Evolutionary conservation across 2,797 vertebrate genomes (phyloP), one percentile per base, ranked within the genome.

Genomic region (Sebastes iracundus): DNA sequence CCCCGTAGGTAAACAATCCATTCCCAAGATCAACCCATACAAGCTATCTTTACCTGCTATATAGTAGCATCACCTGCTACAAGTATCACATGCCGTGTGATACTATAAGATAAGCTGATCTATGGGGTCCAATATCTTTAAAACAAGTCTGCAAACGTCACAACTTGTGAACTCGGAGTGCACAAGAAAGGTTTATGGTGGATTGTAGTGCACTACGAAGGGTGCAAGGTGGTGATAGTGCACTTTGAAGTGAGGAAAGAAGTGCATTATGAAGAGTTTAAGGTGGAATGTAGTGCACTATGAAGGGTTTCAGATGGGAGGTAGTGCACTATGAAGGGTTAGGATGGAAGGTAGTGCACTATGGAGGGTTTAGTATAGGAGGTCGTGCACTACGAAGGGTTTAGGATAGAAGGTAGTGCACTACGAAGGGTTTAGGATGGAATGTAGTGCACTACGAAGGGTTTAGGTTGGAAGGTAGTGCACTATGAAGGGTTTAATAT

Each of bases 101-200:
- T 32, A 66, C 18, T 32, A 46, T 30, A 33, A 58, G 68, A 71
- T 65, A 70, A 77, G 55, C 32, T 33, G 63, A 18, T 62, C 59
- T 66, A 28, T 55, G 61, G 30, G 32, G 63, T 73, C 65, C 58
- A 69, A 60, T 25, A 46, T 35, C 10, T 52, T 13, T 20, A 23
- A 61, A 27, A 42, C 32, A 58, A 11, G 6, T n/a, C 9, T 42
- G 10, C 32, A 75, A 66, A 63, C 2, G 53, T 79, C 23, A 11
- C 56, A 28, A 64, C 49, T 5, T 25, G 59, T 67, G 81, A 90
- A 77, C 79, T 84, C n/a, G 53, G 87, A 89, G 87, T 87, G 84
- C 84, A 81, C 79, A 25, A 7, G 60, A 42, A 58, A 22, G 62
- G 5, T 70, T 68, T 12, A 10, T 5, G 75, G 10, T 12, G 42